These are phyloP conservation scores for Danio jaintianensis DNA, from an alignment of 2,797 vertebrate genomes.

Conservation along the genomic window DNA sequence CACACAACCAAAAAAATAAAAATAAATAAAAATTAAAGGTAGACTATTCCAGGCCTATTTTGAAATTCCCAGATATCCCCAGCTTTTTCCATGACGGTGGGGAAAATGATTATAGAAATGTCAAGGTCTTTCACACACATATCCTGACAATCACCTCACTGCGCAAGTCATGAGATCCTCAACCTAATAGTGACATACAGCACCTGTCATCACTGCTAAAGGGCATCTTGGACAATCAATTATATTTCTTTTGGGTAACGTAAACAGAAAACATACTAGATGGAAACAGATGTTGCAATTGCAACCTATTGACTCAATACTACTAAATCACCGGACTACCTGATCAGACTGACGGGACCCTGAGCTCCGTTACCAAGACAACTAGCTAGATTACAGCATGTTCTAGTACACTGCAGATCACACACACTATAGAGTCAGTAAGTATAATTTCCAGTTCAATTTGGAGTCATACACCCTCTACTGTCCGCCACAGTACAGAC, in stretches of 20 bases:
- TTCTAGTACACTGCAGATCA: not conserved
- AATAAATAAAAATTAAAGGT: too few species aligned
- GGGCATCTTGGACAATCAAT: not conserved
- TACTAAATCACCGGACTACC: not conserved
- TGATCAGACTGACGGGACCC: not conserved
- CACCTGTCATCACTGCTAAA: not conserved
- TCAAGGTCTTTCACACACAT: not conserved
- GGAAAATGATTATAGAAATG: not conserved
- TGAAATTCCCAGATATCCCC: not conserved
- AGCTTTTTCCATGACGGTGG: not conserved
- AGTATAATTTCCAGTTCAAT: conserved; percentile 27
- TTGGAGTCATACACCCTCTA: conserved; percentile 46
- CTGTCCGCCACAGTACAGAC: conserved; percentile 21
- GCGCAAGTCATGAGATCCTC: not conserved
- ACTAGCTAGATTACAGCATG: not conserved
- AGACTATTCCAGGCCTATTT: not conserved
- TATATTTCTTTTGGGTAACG: not conserved
- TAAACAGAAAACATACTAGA: not conserved
- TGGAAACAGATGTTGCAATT: conserved; percentile 13
- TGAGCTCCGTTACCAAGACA: not conserved
- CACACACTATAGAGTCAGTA: conserved; percentile 1
- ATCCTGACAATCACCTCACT: not conserved
- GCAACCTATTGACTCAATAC: not conserved
- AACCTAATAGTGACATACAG: not conserved
- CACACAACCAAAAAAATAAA: too few species aligned